Conservation (phyloP, 2,797 vertebrate species). For the Sebastes trivittatus region DNA sequence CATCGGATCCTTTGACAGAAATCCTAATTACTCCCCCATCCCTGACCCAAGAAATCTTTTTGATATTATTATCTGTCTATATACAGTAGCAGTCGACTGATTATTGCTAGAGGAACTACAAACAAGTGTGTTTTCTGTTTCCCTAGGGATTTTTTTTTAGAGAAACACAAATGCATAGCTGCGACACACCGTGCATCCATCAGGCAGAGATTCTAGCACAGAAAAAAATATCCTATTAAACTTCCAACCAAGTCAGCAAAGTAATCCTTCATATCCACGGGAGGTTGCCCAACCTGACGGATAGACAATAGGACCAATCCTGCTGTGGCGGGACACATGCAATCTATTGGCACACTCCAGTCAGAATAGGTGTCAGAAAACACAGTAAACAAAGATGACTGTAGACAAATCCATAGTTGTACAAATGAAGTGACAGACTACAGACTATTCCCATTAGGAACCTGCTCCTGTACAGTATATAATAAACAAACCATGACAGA, state of each 20-base stretch:
- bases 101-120: conserved; percentile 28
- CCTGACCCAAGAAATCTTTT: conserved; percentile 8
- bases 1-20: conserved; percentile 12
- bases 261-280: conserved; percentile 68
- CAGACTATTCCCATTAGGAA: conserved; percentile 19
- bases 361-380: conserved; percentile 35
- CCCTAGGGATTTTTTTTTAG: conserved; percentile 30
- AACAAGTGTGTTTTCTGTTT: conserved; percentile 51
- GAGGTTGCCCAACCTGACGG: conserved; percentile 57
- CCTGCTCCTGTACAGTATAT: neutral
- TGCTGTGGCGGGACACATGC: conserved; percentile 21
- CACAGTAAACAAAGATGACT: conserved; percentile 26
- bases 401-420: conserved; percentile 16
- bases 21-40: conserved; percentile 16
- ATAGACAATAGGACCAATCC: conserved; percentile 64
- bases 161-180: conserved; percentile 44
- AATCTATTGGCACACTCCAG: conserved; percentile 30
- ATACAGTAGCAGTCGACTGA: neutral
- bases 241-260: conserved; percentile 66
- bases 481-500: conserved; percentile 15
- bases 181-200: conserved; percentile 66
- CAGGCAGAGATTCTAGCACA: conserved; percentile 50
- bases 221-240: conserved; percentile 68
- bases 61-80: conserved; percentile 3
- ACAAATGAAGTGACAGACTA: conserved; percentile 32